phyloP scores from a whole-genome alignment of 2,113 vertebrate species.

The Calyptomena viridis region DNA sequence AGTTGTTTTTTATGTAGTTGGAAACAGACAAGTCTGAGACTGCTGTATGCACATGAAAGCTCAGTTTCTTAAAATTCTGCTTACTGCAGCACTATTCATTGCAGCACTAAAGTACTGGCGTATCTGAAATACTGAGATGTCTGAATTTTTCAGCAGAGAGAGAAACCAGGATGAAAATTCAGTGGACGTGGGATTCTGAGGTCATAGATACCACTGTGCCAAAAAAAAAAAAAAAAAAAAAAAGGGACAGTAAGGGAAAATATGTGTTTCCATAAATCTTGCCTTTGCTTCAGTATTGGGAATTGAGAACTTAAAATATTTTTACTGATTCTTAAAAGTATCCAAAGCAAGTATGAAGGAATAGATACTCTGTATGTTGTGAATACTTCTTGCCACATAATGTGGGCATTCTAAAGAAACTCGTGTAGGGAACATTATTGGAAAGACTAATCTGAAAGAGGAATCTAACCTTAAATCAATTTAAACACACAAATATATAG shows the following conservation, averaged over 20 bases:
- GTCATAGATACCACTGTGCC: background rate
- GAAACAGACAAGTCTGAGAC: background rate
- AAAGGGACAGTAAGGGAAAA: background rate
- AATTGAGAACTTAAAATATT: background rate
- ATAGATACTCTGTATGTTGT: background rate
- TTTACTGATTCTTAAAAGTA: background rate
- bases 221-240: background rate
- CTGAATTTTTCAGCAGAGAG: background rate
- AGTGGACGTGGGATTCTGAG: background rate
- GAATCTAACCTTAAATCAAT: background rate
- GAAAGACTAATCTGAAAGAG: background rate
- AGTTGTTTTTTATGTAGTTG: slow-evolving; percentile 17
- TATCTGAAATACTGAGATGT: background rate
- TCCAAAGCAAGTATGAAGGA: background rate
- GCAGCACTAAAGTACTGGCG: background rate
- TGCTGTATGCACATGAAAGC: background rate
- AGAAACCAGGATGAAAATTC: background rate
- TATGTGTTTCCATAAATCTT: background rate
- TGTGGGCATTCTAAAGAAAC: background rate
- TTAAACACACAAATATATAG: background rate
- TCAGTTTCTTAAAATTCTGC: slow-evolving; percentile 3
- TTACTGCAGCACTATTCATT: slow-evolving; percentile 24
- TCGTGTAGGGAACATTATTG: background rate
- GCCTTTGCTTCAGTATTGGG: background rate
- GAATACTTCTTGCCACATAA: background rate